These are phyloP conservation scores for Teleopsis dalmanni DNA, from an alignment of 1,140 invertebrate genomes.

Conservation along the genomic window DNA sequence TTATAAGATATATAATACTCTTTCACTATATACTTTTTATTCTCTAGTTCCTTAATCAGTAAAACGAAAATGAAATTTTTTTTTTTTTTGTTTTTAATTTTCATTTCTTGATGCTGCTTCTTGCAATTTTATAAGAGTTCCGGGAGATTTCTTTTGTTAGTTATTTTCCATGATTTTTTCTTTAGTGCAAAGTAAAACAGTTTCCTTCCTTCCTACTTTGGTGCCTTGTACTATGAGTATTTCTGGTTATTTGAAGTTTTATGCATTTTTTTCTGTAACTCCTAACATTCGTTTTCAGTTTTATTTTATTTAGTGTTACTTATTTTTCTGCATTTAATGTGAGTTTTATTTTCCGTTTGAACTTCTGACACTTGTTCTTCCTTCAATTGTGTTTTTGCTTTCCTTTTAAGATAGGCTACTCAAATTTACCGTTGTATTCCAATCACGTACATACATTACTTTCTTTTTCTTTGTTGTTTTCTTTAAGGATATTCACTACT, in stretches of 20 bases:
- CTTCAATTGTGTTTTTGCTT: slow-evolving; percentile 17
- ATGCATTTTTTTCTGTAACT: neutral
- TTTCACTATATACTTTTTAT: neutral
- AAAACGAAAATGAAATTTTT: too few relatives aligned
- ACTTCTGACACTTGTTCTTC: slow-evolving; percentile 11
- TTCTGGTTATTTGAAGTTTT: too few relatives aligned
- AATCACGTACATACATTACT: slow-evolving; percentile 32
- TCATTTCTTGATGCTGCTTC: too few relatives aligned
- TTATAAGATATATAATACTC: slow-evolving; percentile 36
- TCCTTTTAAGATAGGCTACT: slow-evolving; percentile 22
- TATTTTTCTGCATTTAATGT: slow-evolving; percentile 23
- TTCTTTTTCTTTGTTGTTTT: neutral
- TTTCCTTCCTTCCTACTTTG: too few relatives aligned
- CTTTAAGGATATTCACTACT: slow-evolving; percentile 2
- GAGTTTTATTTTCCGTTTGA: slow-evolving; percentile 38
- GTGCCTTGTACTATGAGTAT: too few relatives aligned
- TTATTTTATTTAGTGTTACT: slow-evolving; percentile 5
- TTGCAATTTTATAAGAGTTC: too few relatives aligned
- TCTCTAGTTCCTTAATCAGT: too few relatives aligned
- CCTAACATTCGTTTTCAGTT: slow-evolving; percentile 15
- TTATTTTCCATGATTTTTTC: too few relatives aligned
- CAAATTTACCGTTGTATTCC: slow-evolving; percentile 38
- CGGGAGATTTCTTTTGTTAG: too few relatives aligned
- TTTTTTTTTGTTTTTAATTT: too few relatives aligned
- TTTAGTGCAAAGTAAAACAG: too few relatives aligned